Base-by-base conservation (phyloP, 2,888 invertebrate genomes). In the Limnephilus rhombicus region DNA sequence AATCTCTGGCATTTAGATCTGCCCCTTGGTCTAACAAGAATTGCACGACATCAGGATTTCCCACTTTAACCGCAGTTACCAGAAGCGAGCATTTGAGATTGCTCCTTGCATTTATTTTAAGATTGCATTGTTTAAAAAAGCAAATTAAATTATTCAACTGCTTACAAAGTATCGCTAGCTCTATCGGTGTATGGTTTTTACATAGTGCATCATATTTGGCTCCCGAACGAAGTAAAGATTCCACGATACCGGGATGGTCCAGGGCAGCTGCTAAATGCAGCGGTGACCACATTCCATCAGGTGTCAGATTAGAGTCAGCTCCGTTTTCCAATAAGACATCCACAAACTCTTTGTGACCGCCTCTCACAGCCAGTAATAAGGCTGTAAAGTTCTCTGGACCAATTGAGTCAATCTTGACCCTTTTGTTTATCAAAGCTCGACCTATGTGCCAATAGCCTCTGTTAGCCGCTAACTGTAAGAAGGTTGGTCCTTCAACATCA, bases 261-360 rank as follows among this genome's bases (percentile, higher is more conserved):
- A 18, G 29, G 15, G 80, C 13, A 41, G 34, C 80, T 18, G 88
- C 88, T 80, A 68, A 15, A 37, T 88, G 80, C n/a, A 88, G 31
- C 37, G 80, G 18, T 0, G 68, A 80, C 15, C 7, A 29, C 29
- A 29, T 29, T 53, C 29, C 88, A 41, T 37, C 18, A 9, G 80
- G 68, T 34, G 11, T 31, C 11, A 34, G 34, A 31, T 88, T 68
- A 15, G n/a, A 12, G 34, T 88, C 37, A 80, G 88, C 68, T 41
- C 45, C 45, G 3, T 88, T 88, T 34, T 31, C 15, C 31, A 88
- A 68, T 31, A 88, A 37, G 37, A 88, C 34, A 80, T 88, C 88
- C 9, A 88, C 88, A 80, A 68, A 88, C 68, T 88, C 68, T 34
- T 80, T 88, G 88, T 80, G 80, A 80, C 80, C 37, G 3, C 31